Evolutionary conservation across 1,140 invertebrate species (phyloP), one percentile per base, ranked within the genome.

Genomic region (Cherax quadricarinatus): DNA sequence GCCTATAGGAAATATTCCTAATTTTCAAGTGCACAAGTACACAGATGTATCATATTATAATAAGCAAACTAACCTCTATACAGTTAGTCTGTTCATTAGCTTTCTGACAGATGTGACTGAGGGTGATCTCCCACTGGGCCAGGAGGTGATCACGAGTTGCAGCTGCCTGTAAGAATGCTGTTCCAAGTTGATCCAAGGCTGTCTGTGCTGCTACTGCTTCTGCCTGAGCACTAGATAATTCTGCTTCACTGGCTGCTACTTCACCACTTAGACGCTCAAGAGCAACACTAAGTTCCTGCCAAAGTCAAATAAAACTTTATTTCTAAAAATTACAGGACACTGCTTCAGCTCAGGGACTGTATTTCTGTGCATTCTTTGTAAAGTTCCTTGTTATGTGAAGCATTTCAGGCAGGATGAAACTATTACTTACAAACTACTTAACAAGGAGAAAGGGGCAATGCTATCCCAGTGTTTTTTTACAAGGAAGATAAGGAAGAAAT

Each of bases 81-180:
- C 51, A 82, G 9, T 62, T 30, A 48, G 90, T 86, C 30, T 91
- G 84, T 9, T 82, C 75, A 80, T 86, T 87, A 53, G 90, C 90
- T 41, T 62, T 86, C 18, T 91, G 90, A n/a, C 66, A 86, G 51
- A 91, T 80, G 48, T 87, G 90, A 51, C 62, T 66, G 12, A 91
- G 84, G 30, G 90, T 91, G 21, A 62, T 73, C 48, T 91, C 90
- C 90, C 90, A 91, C 78, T 91, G 90, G 1, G 84, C 78, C 57
- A 91, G 24, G 2, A 91, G 62, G 21, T 91, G 90, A 62, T 91
- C 90, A 16, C 90, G 53, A 41, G 86, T 75, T 62, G 90, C 84
- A 24, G 90, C 90, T 53, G 90, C 90, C 9, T 86, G 84, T 12
- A 91, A 57, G 60, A 91, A 91, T n/a, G 90, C 90, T 57, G 84